These are phyloP conservation scores for Pogonocichla stellata DNA, from an alignment of 2,113 vertebrate species.

Conservation along the genomic window DNA sequence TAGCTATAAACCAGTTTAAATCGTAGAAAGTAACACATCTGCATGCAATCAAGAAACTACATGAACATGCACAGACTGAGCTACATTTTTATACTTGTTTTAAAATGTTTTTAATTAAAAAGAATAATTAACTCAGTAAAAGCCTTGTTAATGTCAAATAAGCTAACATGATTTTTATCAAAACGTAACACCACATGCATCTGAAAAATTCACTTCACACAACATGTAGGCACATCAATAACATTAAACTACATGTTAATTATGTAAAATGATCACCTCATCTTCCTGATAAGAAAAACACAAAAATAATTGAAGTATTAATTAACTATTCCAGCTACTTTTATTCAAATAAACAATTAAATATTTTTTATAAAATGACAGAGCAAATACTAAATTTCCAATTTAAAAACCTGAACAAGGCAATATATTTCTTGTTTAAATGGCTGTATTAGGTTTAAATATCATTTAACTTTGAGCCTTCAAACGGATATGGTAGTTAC, in stretches of 20 bases:
- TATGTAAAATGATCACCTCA: constrained; percentile 87
- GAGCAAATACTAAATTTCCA: neutral
- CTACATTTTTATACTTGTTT: neutral
- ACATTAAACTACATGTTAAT: constrained; percentile 64
- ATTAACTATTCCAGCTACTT: constrained; percentile 39
- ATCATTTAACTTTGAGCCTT: neutral
- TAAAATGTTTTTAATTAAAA: neutral
- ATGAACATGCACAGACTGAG: constrained; percentile 45
- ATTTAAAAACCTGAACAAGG: neutral
- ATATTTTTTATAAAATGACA: neutral
- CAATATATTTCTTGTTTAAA: neutral
- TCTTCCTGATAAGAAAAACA: constrained; percentile 87
- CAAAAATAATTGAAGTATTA: constrained; percentile 79
- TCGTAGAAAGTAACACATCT: neutral
- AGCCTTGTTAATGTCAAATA: constrained; percentile 6
- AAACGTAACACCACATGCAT: constrained; percentile 71
- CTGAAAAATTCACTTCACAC: constrained; percentile 75
- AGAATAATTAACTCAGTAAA: neutral
- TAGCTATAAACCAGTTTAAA: neutral
- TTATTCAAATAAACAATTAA: constrained; percentile 1
- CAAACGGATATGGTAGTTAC: neutral
- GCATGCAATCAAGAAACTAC: constrained; percentile 60
- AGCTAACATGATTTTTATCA: neutral
- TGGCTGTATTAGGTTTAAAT: neutral
- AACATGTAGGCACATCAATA: constrained; percentile 66